These are phyloP conservation scores for Oscheius myriophilus DNA, from an alignment of 2,888 invertebrate genomes.

Conservation along the genomic window DNA sequence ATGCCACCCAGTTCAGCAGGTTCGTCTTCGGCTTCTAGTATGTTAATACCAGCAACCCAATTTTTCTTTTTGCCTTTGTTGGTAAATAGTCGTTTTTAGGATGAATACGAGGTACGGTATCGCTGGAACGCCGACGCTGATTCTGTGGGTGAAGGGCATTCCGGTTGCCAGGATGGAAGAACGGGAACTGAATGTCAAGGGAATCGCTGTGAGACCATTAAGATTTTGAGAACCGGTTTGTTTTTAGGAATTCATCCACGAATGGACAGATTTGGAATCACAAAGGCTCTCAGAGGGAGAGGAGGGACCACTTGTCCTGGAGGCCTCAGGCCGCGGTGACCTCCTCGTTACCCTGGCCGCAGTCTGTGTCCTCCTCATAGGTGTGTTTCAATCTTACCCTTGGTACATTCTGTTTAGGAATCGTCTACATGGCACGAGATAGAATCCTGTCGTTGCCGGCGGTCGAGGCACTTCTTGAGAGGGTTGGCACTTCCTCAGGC, in stretches of 20 bases:
- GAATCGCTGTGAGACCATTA: neutral
- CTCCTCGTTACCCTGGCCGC: conserved; percentile 6
- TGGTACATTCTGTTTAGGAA: neutral
- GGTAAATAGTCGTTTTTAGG: no score
- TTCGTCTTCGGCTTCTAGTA: conserved; percentile 53
- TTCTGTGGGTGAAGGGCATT: conserved; percentile 88
- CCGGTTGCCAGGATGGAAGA: conserved; percentile 84
- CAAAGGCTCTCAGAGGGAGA: neutral
- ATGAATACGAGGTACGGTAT: conserved; percentile 90
- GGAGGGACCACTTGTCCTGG: neutral
- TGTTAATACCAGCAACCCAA: no score
- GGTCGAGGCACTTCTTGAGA: neutral
- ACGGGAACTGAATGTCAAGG: conserved; percentile 2
- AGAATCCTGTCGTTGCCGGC: conserved; percentile 1
- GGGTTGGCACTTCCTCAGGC: neutral
- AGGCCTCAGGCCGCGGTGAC: neutral
- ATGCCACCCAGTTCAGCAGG: conserved; percentile 84
- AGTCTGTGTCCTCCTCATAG: conserved; percentile 1
- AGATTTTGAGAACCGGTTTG: neutral
- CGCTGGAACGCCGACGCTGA: conserved; percentile 86
- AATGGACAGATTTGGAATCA: conserved; percentile 24
- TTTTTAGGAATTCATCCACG: conserved; percentile 20
- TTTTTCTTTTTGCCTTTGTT: no score
- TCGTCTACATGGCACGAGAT: neutral
- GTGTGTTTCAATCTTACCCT: neutral